A percentile compares a stretch with the other conserved stretches of the same genome.
These are phyloP conservation scores for Nesoenas mayeri DNA, from an alignment of 2,113 vertebrate species.

Conservation along the genomic window DNA sequence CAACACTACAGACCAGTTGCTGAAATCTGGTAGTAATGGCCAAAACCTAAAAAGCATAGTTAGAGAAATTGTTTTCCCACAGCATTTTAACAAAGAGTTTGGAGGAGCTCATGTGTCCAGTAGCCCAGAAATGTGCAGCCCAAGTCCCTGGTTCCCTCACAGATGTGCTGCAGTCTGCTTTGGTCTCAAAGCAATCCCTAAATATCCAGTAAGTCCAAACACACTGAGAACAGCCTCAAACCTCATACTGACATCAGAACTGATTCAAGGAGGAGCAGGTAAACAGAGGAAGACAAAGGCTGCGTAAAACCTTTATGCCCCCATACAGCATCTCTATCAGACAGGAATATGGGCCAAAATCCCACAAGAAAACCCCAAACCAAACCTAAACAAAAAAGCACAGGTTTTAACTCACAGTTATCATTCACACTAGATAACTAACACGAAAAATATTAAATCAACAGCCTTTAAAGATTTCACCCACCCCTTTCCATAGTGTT, in stretches of 20 bases:
- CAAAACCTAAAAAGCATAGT: not conserved
- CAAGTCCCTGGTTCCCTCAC: not conserved
- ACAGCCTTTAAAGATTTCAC: not conserved
- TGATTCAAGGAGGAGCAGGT: not conserved
- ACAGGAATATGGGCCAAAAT: not conserved
- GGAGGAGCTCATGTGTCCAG: not conserved
- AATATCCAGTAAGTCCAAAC: not conserved
- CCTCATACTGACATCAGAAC: not conserved
- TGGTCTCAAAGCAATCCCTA: not conserved
- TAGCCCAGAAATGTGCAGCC: not conserved
- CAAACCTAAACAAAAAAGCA: not conserved
- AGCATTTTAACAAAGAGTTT: not conserved
- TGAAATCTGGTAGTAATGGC: not conserved
- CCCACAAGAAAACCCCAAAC: not conserved
- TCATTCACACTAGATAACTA: not conserved
- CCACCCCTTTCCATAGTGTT: fast-evolving
- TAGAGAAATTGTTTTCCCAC: not conserved
- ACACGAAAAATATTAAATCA: not conserved
- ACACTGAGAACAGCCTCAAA: not conserved
- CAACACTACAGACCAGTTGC: not conserved
- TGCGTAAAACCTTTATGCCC: not conserved
- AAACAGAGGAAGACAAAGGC: not conserved
- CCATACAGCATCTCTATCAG: not conserved
- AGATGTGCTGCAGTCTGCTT: not conserved
- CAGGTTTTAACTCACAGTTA: fast-evolving